These are phyloP conservation scores for Labeo calbasu DNA, from an alignment of 2,797 vertebrate species.

Conservation along the genomic window DNA sequence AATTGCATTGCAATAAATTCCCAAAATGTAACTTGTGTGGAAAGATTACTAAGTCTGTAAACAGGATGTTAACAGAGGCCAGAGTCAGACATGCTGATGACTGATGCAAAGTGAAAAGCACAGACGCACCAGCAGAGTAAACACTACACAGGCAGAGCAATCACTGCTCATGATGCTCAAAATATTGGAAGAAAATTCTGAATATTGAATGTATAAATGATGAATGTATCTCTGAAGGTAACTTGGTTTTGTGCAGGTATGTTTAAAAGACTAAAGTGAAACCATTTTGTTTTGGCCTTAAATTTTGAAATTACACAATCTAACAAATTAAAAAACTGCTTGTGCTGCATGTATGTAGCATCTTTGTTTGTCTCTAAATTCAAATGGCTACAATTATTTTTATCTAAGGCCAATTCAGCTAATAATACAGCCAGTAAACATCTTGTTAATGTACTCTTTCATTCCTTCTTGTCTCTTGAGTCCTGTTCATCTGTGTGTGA, in stretches of 20 bases:
- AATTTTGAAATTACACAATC: not conserved
- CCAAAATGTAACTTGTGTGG: not conserved
- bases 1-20: not conserved
- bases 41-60: not conserved
- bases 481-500: not conserved
- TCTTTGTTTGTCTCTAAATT: not conserved
- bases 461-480: not conserved
- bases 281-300: not conserved
- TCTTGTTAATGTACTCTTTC: not conserved
- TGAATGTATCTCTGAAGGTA: not conserved
- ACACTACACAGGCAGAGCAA: no score
- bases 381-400: not conserved
- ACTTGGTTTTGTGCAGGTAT: not conserved
- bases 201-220: not conserved
- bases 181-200: not conserved
- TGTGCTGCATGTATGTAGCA: not conserved
- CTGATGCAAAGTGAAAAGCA: not conserved
- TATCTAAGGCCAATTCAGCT: not conserved
- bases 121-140: no score
- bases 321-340: not conserved
- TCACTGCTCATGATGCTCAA: not conserved
- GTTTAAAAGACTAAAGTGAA: not conserved
- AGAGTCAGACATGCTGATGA: not conserved
- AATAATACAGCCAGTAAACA: not conserved
- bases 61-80: not conserved